Conservation (phyloP, 1,140 invertebrate genomes). For the Phocides pigmalion region DNA sequence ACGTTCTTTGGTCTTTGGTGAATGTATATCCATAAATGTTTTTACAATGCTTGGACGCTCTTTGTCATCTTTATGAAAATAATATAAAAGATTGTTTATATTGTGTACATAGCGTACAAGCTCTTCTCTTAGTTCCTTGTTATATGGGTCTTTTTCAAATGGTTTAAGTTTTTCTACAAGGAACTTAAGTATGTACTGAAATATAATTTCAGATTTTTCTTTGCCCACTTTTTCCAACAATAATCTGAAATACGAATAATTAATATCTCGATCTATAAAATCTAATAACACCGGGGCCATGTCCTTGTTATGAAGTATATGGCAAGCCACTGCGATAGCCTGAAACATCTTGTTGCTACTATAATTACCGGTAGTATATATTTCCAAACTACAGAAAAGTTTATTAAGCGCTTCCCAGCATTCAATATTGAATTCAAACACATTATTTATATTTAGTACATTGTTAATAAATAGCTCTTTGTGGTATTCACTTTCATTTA, state of each 20-base stretch:
- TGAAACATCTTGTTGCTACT: constrained; percentile 36
- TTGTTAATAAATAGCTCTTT: constrained; percentile 58
- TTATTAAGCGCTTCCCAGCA: constrained; percentile 61
- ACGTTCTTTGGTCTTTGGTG: constrained; percentile 36
- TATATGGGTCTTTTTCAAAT: constrained; percentile 38
- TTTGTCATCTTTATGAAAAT: constrained; percentile 43
- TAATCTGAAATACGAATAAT: constrained; percentile 38
- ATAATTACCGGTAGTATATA: constrained; percentile 44
- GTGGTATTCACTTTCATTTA: constrained; percentile 49
- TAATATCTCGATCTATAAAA: constrained; percentile 31
- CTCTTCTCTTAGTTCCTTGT: constrained; percentile 36
- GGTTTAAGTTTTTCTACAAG: constrained; percentile 44
- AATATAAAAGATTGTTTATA: constrained; percentile 30
- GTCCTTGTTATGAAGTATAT: constrained; percentile 49
- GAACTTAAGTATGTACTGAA: constrained; percentile 45
- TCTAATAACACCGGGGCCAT: constrained; percentile 43
- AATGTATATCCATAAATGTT: constrained; percentile 47
- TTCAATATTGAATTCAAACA: constrained; percentile 52
- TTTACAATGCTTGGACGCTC: constrained; percentile 52
- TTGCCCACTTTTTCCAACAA: constrained; percentile 39
- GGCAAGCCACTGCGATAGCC: constrained; percentile 47
- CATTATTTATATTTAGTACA: constrained; percentile 46
- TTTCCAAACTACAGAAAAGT: constrained; percentile 54
- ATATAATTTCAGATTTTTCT: constrained; percentile 46
- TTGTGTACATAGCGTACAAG: constrained; percentile 32